Conservation (phyloP, 1,140 invertebrate species). For the Lordiphosa mommai region DNA sequence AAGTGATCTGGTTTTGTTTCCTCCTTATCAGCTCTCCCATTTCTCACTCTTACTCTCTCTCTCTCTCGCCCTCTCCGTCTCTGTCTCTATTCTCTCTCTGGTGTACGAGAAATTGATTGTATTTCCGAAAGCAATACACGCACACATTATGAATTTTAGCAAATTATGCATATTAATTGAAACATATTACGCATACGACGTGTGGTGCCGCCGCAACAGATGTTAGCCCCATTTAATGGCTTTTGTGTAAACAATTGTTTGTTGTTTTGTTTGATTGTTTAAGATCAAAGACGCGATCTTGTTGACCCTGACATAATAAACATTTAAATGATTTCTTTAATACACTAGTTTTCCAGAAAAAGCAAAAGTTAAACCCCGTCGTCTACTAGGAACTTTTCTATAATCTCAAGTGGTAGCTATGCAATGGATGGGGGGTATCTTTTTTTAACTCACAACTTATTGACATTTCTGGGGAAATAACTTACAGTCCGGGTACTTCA, state of each 20-base stretch:
- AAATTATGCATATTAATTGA: constrained; percentile 40
- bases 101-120: constrained; percentile 10
- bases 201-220: constrained; percentile 21
- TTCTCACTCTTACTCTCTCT: constrained; percentile 1
- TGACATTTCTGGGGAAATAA: too few relatives aligned
- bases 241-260: constrained; percentile 3
- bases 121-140: constrained; percentile 34
- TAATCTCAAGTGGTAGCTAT: too few relatives aligned
- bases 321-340: too few relatives aligned
- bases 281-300: neutral
- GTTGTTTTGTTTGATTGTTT: too few relatives aligned
- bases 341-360: too few relatives aligned
- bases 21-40: constrained; percentile 5
- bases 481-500: too few relatives aligned
- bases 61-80: neutral
- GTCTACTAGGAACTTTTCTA: too few relatives aligned
- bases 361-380: too few relatives aligned
- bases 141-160: constrained; percentile 13
- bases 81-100: constrained; percentile 8
- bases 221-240: constrained; percentile 7
- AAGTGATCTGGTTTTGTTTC: constrained; percentile 59
- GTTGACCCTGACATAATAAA: constrained; percentile 4
- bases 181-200: constrained; percentile 36
- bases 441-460: too few relatives aligned
- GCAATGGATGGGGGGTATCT: too few relatives aligned